A percentile compares a stretch with the other conserved stretches of the same genome.
These are phyloP conservation scores for Gobionotothen gibberifrons DNA, from an alignment of 2,797 vertebrate genomes.

Conservation along the genomic window DNA sequence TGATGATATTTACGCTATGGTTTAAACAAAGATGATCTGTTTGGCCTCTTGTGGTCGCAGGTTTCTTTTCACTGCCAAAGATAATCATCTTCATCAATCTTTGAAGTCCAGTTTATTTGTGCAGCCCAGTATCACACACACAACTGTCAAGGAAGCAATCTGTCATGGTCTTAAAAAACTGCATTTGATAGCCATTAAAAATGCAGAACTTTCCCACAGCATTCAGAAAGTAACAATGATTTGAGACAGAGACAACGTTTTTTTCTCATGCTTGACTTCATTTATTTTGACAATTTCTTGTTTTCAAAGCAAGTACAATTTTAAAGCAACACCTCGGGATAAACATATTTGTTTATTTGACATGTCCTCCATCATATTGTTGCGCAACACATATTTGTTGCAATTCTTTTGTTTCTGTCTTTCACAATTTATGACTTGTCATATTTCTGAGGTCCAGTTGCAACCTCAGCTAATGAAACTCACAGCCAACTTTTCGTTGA, in stretches of 20 bases:
- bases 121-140: not conserved
- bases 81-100: conserved; percentile 8
- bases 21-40: conserved; percentile 53
- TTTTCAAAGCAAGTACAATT: too few relatives aligned
- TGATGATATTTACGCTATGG: conserved; percentile 44
- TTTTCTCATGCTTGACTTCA: not conserved
- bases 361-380: not conserved
- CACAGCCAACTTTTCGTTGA: not conserved
- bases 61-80: conserved; percentile 3
- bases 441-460: not conserved
- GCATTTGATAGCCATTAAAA: not conserved
- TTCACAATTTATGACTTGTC: not conserved
- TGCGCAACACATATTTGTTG: not conserved
- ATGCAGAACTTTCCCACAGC: not conserved
- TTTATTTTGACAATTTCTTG: not conserved
- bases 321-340: too few relatives aligned
- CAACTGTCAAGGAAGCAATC: not conserved
- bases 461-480: not conserved
- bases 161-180: conserved; percentile 9
- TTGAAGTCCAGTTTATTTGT: conserved; percentile 11
- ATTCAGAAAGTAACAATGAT: not conserved
- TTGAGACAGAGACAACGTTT: not conserved
- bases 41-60: conserved; percentile 26
- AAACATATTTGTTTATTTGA: not conserved
- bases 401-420: not conserved